Base-by-base conservation (phyloP, 2,888 invertebrate genomes). In the Metacarcinus magister region DNA sequence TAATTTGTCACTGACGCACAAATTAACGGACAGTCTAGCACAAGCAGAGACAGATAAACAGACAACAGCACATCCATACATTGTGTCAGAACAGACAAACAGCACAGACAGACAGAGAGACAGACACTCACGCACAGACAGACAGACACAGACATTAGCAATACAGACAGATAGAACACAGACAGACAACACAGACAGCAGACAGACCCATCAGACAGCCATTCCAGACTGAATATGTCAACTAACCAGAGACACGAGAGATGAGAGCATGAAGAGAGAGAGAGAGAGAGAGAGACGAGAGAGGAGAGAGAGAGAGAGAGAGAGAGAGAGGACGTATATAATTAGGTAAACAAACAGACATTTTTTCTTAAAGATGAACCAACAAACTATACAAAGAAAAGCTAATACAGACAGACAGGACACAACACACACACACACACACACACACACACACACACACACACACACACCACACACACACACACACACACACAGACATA, bases 41-140 rank as follows among this genome's bases (percentile, higher is more conserved):
- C 89, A 89, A 16, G 39, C 89, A 44, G 5, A n/a, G 23, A 67
- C 82, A 43, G 44, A 46, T 44, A 91, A 43, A 91, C 91, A 91
- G n/a, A 43, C 44, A 46, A 19, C 4, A 3, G 32, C 32, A 32
- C 82, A 32, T 2, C 43, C 2, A n/a, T 23, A 4, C 91, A 82
- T 28, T 10, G 19, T 23, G 44, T 2, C 23, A 91, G 28, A 32
- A 91, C 44, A 46, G 46, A 92, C 28, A 48, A 13, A 92, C 48
- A 13, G 48, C 19, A 92, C 28, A 48, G 2, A 92, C 92, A 92
- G 23, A 91, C 92, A 92, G 28, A n/a, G 3, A 28, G 16, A 92
- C 92, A n/a, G 3, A n/a, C 46, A 46, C n/a, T 23, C 92, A 92
- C 48, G n/a, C 44, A 46, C 48, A 92, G 48, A 46, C 48, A 92